Conservation (phyloP, 2,888 invertebrate species). For the Syritta pipiens region DNA sequence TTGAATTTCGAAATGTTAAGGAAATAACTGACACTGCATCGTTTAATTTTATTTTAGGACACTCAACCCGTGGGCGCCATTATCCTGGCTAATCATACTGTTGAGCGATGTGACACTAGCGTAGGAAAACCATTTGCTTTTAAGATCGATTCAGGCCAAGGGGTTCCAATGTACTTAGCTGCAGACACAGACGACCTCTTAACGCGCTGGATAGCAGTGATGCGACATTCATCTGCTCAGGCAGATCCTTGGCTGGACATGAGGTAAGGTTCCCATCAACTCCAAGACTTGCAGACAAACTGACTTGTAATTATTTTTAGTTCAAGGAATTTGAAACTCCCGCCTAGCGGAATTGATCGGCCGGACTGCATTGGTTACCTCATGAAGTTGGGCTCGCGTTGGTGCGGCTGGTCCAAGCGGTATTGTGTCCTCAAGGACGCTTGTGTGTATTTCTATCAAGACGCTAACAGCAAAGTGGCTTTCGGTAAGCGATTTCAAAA, state of each 20-base stretch:
- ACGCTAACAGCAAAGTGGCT: conserved; percentile 91
- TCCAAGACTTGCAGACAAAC: neutral
- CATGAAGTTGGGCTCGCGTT: conserved; percentile 90
- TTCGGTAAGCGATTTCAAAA: conserved; percentile 84
- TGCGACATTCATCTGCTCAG: conserved; percentile 88
- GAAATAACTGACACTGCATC: too few relatives aligned
- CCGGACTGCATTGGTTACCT: conserved; percentile 97
- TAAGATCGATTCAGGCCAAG: conserved; percentile 85
- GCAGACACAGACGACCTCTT: conserved; percentile 87
- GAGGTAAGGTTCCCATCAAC: conserved; percentile 71
- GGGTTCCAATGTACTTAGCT: conserved; percentile 87
- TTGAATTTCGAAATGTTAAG: too few relatives aligned
- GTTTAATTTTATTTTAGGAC: conserved; percentile 81
- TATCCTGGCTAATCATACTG: conserved; percentile 90
- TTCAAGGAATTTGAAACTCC: conserved; percentile 88
- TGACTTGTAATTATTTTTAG: conserved; percentile 78
- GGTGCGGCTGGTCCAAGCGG: conserved; percentile 93
- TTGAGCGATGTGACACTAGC: conserved; percentile 80
- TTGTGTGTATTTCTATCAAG: conserved; percentile 95
- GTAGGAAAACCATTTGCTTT: conserved; percentile 85
- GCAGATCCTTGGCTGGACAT: conserved; percentile 85
- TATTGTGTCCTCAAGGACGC: conserved; percentile 98
- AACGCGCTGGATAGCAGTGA: conserved; percentile 87
- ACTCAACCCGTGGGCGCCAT: conserved; percentile 94
- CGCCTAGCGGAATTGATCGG: conserved; percentile 88